Evolutionary conservation across 1,140 invertebrate species (phyloP).

Genomic region (Monomorium pharaonis): DNA sequence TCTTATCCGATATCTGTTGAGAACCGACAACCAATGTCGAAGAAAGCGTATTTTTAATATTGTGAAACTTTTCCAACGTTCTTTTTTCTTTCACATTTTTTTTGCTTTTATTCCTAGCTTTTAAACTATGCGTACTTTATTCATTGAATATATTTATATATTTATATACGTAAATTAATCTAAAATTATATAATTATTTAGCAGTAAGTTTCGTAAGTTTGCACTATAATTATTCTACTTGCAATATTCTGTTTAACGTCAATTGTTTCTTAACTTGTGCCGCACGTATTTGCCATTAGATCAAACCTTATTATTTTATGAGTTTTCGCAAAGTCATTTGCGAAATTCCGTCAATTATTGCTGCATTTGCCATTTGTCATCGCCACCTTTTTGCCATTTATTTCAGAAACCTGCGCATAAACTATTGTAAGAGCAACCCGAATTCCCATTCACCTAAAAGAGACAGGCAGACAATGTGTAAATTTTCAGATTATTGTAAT

Average conservation of each 20-base stretch:
- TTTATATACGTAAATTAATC: neutral
- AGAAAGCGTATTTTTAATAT: neutral
- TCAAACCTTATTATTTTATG: neutral
- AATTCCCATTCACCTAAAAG: neutral
- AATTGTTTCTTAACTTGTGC: neutral
- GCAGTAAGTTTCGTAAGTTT: neutral
- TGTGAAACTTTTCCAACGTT: neutral
- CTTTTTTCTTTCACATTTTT: neutral
- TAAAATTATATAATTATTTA: neutral
- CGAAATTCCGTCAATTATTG: constrained; percentile 21
- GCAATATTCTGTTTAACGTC: neutral
- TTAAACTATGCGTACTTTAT: neutral
- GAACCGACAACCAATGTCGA: neutral
- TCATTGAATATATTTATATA: neutral
- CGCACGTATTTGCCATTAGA: neutral
- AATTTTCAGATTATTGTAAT: neutral
- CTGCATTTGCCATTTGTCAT: neutral
- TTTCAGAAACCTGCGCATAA: constrained; percentile 3
- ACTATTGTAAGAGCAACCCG: neutral
- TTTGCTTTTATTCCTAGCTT: neutral
- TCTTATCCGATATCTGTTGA: neutral
- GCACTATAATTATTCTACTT: neutral
- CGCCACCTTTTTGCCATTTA: neutral
- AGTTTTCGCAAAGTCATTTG: constrained; percentile 16
- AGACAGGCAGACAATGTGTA: neutral